Base-by-base conservation (phyloP, 1,140 invertebrate species). In the Diorhabda sublineata region DNA sequence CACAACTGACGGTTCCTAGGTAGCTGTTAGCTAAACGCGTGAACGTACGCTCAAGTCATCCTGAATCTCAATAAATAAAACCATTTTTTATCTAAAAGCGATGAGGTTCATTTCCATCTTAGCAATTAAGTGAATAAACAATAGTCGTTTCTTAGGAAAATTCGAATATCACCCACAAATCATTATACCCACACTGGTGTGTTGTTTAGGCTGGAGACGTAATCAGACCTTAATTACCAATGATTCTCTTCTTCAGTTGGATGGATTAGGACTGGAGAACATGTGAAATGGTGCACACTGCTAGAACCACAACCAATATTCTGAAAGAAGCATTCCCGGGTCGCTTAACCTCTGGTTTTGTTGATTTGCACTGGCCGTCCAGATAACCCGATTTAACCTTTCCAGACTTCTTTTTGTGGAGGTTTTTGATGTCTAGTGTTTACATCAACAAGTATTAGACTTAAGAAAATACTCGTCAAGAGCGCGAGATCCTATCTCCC, bases 381-480 rank as follows among this genome's bases (percentile, higher is more conserved):
- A 52, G 45, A 52, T 52, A 5, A 52, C 45, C 45, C 45, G 45
- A 52, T 52, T 52, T 52, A 52, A 52, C 45, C 45, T 6, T 52
- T 52, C 8, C 8, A 52, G 45, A 52, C 2, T 52, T 52, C 45
- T 52, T 52, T 52, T 52, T 52, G 45, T 52, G 45, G 8, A 52
- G 45, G 5, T 52, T 52, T 52, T 52, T 52, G 45, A 5, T 6
- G 5, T 52, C 45, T 6, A 5, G 45, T 6, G 45, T 52, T 2
- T 9, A 52, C 45, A 6, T 52, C 45, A 52, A 5, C 8, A 52
- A 52, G 45, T 1, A 5, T 52, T 9, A 52, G 58, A 59, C 58
- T 59, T n/a, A 59, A 11, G 58, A 59, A 41, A 59, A 59, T 59
- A 59, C 11, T 52, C 8, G 45, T 2, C 58, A 59, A 11, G 58